Evolutionary conservation across 2,797 vertebrate genomes (phyloP).

Genomic region (Natrix natrix): DNA sequence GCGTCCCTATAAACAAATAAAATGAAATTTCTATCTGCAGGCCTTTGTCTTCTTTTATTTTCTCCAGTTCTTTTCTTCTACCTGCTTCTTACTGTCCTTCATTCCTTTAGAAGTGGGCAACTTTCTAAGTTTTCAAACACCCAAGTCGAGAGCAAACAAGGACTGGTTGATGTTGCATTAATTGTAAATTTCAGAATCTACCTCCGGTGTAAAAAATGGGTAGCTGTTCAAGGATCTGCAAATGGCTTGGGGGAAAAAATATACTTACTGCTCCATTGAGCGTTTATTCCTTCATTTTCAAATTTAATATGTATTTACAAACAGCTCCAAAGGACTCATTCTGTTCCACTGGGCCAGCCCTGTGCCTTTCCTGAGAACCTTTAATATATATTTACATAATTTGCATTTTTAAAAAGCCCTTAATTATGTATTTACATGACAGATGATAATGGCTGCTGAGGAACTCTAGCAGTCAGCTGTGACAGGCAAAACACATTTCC

Average conservation of each 20-base stretch:
- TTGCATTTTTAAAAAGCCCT: constrained; percentile 50
- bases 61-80: neutral
- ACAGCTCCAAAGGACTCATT: constrained; percentile 18
- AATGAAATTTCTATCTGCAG: neutral
- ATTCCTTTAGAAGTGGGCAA: neutral
- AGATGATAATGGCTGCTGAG: constrained; percentile 23
- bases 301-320: constrained; percentile 31
- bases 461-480: neutral
- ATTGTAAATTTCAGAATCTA: neutral
- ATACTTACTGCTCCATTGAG: neutral
- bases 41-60: neutral
- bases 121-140: neutral
- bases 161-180: neutral
- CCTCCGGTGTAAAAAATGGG: neutral
- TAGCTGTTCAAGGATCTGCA: rapidly evolving
- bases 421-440: constrained; percentile 45
- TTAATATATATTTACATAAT: constrained; percentile 54
- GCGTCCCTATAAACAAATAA: too few relatives aligned
- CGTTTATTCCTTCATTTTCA: neutral
- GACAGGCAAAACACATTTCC: neutral
- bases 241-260: neutral
- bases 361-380: constrained; percentile 36
- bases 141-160: neutral
- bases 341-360: constrained; percentile 22
- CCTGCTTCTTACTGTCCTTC: neutral